phyloP scores from a whole-genome alignment of 2,113 vertebrate species.

The Anhinga anhinga region DNA sequence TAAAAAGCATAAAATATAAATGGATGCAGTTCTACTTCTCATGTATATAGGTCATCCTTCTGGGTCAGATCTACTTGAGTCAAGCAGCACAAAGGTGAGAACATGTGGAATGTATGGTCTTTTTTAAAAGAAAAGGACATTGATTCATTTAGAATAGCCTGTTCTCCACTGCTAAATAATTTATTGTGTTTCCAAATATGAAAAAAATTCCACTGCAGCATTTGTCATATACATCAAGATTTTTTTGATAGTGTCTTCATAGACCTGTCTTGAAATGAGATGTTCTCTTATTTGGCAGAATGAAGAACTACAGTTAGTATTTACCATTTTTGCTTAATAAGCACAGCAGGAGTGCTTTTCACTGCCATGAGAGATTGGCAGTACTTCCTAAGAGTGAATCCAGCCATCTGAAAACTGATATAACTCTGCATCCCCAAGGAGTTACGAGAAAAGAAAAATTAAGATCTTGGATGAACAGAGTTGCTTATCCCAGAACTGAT shows the following conservation, averaged over 20 bases:
- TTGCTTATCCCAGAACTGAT: neutral
- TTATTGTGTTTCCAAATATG: slow-evolving; percentile 23
- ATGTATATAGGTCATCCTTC: neutral
- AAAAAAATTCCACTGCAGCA: neutral
- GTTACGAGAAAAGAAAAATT: neutral
- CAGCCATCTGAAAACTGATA: slow-evolving; percentile 42
- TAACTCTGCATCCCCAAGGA: neutral
- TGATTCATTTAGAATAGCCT: neutral
- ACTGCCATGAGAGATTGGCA: slow-evolving; percentile 30
- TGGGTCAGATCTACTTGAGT: neutral
- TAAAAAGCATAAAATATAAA: slow-evolving; percentile 29
- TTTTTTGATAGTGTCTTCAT: neutral
- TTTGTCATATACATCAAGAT: neutral
- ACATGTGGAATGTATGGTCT: neutral
- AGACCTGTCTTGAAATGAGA: neutral
- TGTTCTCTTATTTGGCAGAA: slow-evolving; percentile 32
- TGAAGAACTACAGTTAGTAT: slow-evolving; percentile 36
- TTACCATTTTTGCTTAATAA: slow-evolving; percentile 47
- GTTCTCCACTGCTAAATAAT: neutral
- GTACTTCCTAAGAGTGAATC: slow-evolving; percentile 15
- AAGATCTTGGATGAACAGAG: neutral
- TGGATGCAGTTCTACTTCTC: neutral
- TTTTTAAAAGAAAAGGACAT: neutral
- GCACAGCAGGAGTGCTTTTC: slow-evolving; percentile 38
- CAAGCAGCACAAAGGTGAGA: neutral